A percentile compares a stretch with the other conserved stretches of the same genome.
These are phyloP conservation scores for Apomyelois bistriatella DNA, from an alignment of 2,888 invertebrate genomes.

Conservation along the genomic window DNA sequence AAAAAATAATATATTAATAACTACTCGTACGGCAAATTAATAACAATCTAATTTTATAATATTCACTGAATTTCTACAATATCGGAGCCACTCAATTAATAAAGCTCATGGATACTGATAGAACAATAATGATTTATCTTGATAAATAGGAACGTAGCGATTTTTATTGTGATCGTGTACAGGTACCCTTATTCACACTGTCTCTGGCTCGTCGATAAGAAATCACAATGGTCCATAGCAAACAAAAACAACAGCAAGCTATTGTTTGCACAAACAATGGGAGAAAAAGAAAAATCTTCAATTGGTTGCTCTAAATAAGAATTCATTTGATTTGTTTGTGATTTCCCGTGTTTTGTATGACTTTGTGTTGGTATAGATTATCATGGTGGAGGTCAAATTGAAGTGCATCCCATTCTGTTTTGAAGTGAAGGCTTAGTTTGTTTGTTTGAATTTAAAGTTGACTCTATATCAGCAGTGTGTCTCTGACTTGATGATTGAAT, in stretches of 20 bases:
- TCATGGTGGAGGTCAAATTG: background rate
- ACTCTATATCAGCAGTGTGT: too few relatives aligned
- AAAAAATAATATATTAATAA: too few relatives aligned
- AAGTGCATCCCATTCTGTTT: too few relatives aligned
- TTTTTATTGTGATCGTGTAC: slow-evolving; percentile 24
- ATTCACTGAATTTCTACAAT: background rate
- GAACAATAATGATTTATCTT: slow-evolving; percentile 4
- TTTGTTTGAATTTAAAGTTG: too few relatives aligned
- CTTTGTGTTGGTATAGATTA: background rate
- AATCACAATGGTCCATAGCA: slow-evolving; percentile 47
- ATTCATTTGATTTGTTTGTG: slow-evolving; percentile 35
- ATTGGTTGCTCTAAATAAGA: slow-evolving; percentile 37
- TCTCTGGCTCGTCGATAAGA: slow-evolving; percentile 48
- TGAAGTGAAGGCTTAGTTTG: too few relatives aligned
- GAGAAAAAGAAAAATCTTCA: slow-evolving; percentile 55
- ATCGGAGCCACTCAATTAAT: background rate
- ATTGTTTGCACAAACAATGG: slow-evolving; percentile 59
- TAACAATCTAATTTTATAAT: too few relatives aligned
- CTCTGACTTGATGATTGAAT: too few relatives aligned
- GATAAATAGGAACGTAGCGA: slow-evolving; percentile 1
- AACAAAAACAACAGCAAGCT: slow-evolving; percentile 58
- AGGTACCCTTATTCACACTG: slow-evolving; percentile 29
- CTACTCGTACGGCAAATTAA: too few relatives aligned
- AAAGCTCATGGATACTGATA: background rate
- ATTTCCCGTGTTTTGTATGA: background rate